Evolutionary conservation across 2,797 vertebrate species (phyloP), one percentile per base, ranked within the genome.

Genomic region (Siniperca obscura): DNA sequence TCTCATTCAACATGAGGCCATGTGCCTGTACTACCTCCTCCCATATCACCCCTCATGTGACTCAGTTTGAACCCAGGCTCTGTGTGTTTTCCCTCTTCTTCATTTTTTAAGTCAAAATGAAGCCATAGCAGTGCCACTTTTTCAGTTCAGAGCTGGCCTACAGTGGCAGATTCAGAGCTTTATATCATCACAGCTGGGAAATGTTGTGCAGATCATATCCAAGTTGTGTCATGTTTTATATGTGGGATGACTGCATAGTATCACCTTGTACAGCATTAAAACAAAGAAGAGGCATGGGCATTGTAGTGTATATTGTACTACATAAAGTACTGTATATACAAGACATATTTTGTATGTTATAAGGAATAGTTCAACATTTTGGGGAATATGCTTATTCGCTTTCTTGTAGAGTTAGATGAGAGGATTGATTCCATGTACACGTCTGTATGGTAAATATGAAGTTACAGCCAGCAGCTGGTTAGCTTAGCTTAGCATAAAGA

Each of bases 11-110:
- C 80, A 77, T 56, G 76, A 90, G 91, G 90, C 87, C 81, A 27
- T 55, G 86, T 86, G 90, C 90, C 91, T 80, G 72, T 86, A 89
- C 94, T 94, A 95, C 94, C 93, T 95, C 94, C 85, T 92, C 90
- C 91, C 78, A 72, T n/a, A 80, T 78, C 76, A 57, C 86, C 87
- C 89, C 67, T 70, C 36, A 87, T 82, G 90, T 93, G 90, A 93
- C 89, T 90, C 80, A 16, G 50, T 88, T 72, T 90, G 89, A 87
- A 88, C 46, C 85, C 88, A 77, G 86, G 86, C 78, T 75, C 53
- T 82, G 74, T 81, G 81, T 84, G 64, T 76, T 59, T 73, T 61
- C 80, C 44, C 73, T 80, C 71, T 64, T 53, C 81, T 86, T 76
- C 79, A 52, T 42, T 30, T 66, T 84, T 46, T 11, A 22, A 56